phyloP scores from a whole-genome alignment of 2,888 invertebrate species.

The Coenonympha arcania region DNA sequence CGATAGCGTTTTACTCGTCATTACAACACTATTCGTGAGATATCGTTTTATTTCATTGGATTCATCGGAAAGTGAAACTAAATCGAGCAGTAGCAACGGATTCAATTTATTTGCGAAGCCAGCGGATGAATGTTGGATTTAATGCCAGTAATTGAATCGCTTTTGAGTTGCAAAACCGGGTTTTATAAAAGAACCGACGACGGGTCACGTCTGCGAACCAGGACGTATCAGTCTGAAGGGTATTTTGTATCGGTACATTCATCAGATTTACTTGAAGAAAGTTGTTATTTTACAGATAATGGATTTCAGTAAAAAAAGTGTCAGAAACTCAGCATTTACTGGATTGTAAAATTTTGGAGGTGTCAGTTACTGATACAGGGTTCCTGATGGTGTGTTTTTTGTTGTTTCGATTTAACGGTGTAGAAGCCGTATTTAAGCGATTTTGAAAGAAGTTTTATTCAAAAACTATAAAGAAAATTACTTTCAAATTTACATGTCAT shows the following conservation, averaged over 20 bases:
- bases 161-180: constrained; percentile 1
- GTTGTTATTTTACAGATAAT: too few relatives aligned
- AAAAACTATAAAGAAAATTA: too few relatives aligned
- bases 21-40: constrained; percentile 5
- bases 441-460: too few relatives aligned
- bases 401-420: too few relatives aligned
- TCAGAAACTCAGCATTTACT: too few relatives aligned
- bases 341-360: too few relatives aligned
- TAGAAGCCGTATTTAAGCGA: too few relatives aligned
- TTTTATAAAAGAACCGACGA: neutral
- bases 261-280: neutral
- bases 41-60: constrained; percentile 15
- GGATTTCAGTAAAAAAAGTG: too few relatives aligned
- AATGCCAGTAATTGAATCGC: constrained; percentile 10
- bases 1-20: neutral
- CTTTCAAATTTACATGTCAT: too few relatives aligned
- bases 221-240: neutral
- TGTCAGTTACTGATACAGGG: too few relatives aligned
- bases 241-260: neutral
- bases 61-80: constrained; percentile 17
- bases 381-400: too few relatives aligned
- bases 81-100: constrained; percentile 8
- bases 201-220: neutral
- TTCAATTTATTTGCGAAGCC: constrained; percentile 15
- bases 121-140: constrained; percentile 7